Conservation (phyloP, 2,797 vertebrate genomes). For the Percopsis omiscomaycus region DNA sequence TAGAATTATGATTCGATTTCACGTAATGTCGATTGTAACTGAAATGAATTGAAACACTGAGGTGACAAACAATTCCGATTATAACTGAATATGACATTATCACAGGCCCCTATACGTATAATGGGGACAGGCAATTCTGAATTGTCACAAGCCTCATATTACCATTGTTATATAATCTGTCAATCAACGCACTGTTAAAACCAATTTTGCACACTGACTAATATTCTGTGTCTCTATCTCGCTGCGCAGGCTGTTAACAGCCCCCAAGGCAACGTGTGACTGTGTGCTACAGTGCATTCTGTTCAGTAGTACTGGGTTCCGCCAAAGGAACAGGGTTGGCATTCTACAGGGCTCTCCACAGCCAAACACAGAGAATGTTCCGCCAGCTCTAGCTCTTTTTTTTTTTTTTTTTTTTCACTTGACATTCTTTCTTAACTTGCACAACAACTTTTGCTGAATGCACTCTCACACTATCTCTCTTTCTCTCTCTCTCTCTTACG, state of each 20-base stretch:
- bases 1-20: too few species aligned
- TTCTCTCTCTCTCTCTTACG: conserved; percentile 25
- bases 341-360: conserved; percentile 49
- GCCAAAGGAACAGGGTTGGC: conserved; percentile 62
- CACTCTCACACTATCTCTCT: conserved; percentile 18
- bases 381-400: conserved; percentile 69
- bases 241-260: conserved; percentile 57
- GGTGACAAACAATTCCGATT: too few species aligned
- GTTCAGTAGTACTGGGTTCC: conserved; percentile 53
- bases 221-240: conserved; percentile 46
- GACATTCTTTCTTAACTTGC: conserved; percentile 66
- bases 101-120: too few species aligned
- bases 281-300: conserved; percentile 46
- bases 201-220: conserved; percentile 57
- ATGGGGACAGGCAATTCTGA: conserved; percentile 8
- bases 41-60: too few species aligned
- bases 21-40: too few species aligned
- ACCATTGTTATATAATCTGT: conserved; percentile 59
- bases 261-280: conserved; percentile 50
- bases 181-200: conserved; percentile 53
- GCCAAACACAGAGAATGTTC: conserved; percentile 71
- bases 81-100: too few species aligned
- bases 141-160: conserved; percentile 34
- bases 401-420: conserved; percentile 70
- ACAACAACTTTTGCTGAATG: conserved; percentile 65